Conservation (phyloP, 2,797 vertebrate species). For the Coranthus polyacanthus region DNA sequence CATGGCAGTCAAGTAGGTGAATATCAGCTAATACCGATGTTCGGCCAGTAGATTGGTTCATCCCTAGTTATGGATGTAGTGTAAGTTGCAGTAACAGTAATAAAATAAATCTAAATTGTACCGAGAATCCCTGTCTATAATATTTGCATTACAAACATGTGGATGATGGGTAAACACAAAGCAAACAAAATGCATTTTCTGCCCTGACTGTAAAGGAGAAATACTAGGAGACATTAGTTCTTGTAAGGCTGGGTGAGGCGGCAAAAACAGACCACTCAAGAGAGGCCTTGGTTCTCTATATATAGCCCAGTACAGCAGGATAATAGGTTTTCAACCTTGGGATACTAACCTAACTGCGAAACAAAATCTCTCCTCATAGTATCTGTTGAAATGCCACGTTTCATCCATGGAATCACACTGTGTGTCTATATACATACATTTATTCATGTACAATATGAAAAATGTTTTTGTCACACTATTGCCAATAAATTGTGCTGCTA, state of each 20-base stretch:
- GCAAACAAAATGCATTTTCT: constrained; percentile 6
- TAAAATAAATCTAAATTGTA: constrained; percentile 8
- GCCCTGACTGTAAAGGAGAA: constrained; percentile 17
- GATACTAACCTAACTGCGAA: constrained; percentile 21
- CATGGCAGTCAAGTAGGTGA: too few species aligned
- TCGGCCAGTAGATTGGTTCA: too few species aligned
- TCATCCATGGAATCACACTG: constrained; percentile 14
- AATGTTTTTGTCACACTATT: background rate
- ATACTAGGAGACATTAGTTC: constrained; percentile 29
- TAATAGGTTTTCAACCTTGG: constrained; percentile 44
- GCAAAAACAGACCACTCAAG: constrained; percentile 43
- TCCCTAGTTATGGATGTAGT: too few species aligned
- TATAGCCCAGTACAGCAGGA: constrained; percentile 35
- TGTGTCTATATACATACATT: background rate
- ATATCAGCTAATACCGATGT: too few species aligned
- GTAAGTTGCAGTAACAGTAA: too few species aligned
- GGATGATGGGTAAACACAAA: background rate
- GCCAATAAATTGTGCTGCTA: background rate
- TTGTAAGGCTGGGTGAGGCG: constrained; percentile 23
- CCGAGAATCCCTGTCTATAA: background rate
- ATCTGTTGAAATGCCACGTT: constrained; percentile 14
- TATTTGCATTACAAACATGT: constrained; percentile 2
- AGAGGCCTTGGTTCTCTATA: constrained; percentile 34
- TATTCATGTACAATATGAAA: too few species aligned
- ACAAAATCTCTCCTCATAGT: constrained; percentile 9